phyloP scores from a whole-genome alignment of 2,888 invertebrate species.

The Meteorus cinctellus region DNA sequence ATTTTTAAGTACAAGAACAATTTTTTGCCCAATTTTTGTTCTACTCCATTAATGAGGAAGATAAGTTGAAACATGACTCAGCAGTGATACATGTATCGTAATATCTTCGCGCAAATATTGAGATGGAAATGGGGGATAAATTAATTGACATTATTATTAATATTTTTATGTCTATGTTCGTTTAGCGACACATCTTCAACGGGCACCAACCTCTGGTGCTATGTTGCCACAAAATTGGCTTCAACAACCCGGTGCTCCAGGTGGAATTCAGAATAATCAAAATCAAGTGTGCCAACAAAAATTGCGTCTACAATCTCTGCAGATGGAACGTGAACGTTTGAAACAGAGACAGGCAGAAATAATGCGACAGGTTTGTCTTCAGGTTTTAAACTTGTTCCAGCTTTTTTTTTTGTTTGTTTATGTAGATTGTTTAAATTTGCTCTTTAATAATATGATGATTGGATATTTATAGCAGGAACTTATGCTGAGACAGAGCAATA shows the following conservation, averaged over 20 bases:
- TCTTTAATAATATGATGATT: conserved; percentile 14
- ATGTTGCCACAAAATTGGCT: conserved; percentile 76
- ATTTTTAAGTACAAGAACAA: conserved; percentile 14
- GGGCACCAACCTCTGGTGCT: conserved; percentile 76
- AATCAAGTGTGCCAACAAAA: conserved; percentile 83
- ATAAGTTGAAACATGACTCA: not conserved
- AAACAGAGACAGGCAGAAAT: conserved; percentile 94
- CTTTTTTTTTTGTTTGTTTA: conserved; percentile 30
- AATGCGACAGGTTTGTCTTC: conserved; percentile 81
- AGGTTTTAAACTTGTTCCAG: conserved; percentile 9
- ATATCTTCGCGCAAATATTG: not conserved
- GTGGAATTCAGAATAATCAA: conserved; percentile 74
- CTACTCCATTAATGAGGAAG: not conserved
- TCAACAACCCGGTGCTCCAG: conserved; percentile 74
- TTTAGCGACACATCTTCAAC: conserved; percentile 76
- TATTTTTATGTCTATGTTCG: conserved; percentile 30
- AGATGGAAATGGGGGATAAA: conserved; percentile 15
- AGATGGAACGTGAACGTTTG: conserved; percentile 90
- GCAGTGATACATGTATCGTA: not conserved
- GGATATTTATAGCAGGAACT: conserved; percentile 79
- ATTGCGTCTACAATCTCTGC: conserved; percentile 86
- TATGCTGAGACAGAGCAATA: conserved; percentile 81
- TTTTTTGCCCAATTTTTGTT: conserved; percentile 3
- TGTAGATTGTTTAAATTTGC: not conserved
- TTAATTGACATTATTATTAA: conserved; percentile 9